A percentile compares a stretch with the other conserved stretches of the same genome.
These are phyloP conservation scores for Metaphire vulgaris DNA, from an alignment of 1,140 invertebrate species.

Conservation along the genomic window DNA sequence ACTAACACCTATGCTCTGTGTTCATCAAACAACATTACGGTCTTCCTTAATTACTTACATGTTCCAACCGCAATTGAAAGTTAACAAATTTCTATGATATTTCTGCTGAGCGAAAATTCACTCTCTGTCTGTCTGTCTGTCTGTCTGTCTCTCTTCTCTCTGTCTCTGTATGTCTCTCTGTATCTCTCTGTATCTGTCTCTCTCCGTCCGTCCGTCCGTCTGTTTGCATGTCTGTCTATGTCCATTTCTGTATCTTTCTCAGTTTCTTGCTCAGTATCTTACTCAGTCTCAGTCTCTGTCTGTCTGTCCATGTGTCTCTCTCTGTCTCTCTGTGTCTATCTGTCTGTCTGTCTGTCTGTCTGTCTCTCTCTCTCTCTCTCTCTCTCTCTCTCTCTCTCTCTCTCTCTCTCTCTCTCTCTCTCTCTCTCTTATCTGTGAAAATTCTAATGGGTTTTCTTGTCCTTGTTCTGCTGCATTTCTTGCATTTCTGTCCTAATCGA, in stretches of 20 bases:
- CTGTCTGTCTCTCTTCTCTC: no score
- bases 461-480: no score
- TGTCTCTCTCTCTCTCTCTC: neutral
- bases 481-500: no score
- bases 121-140: no score
- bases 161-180: no score
- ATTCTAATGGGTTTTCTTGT: neutral
- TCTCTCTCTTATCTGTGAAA: slow-evolving; percentile 1
- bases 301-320: neutral
- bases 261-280: neutral
- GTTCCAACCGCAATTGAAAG: no score
- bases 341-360: neutral
- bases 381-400: slow-evolving; percentile 6
- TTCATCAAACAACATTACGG: no score
- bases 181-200: neutral
- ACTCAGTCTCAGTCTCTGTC: neutral
- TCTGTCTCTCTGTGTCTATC: neutral
- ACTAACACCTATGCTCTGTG: no score
- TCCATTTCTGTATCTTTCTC: neutral
- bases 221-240: neutral
- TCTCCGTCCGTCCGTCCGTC: neutral
- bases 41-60: no score
- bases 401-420: neutral
- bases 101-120: no score
- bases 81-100: no score